Evolutionary conservation across 1,140 invertebrate species (phyloP), one percentile per base, ranked within the genome.

Genomic region (Globodera ellingtonae): DNA sequence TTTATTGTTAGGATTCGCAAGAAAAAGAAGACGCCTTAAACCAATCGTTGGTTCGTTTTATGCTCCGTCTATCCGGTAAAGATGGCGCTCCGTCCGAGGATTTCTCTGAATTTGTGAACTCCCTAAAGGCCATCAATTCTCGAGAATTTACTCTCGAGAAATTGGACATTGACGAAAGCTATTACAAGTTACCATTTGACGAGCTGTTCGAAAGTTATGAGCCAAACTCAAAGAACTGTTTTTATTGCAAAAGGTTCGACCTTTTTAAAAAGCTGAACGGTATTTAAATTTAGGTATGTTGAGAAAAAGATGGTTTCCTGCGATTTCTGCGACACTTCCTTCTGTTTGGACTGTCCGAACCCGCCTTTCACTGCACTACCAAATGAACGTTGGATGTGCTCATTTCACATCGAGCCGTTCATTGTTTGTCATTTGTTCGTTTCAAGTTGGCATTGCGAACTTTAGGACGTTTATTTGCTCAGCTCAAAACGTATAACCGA

Each of bases 321-420:
- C 90, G 96, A 98, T 91, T 98, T 94, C 89, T 98, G 96, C 90
- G 93, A 94, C 0, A 90, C 95, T 71, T 92, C 93, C 84, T 98
- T 94, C 90, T 96, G 98, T 90, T 91, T 94, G 81, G 96, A 98
- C 89, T 98, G 96, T 88, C 89, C 98, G 47, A 93, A 96, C 90
- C 95, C 95, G 21, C 96, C 96, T 1, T 90, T 98, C 24, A 94
- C 95, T 0, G 92, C 93, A 7, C 91, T 95, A 79, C 95, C 96
- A 2, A 93, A 93, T 35, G 94, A 94, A 0, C 90, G 93, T 72
- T 98, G 96, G 96, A 97, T 98, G 95, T 98, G 96, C 90, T 95
- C 95, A 0, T 95, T 95, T 90, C 96, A 98, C 91, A 93, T 94
- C 3, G 94, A 98, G 93, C 93, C 85, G 92, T 96, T 81, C 94